Conservation (phyloP, 2,113 vertebrate species). For the Cephalopholis sonnerati region DNA sequence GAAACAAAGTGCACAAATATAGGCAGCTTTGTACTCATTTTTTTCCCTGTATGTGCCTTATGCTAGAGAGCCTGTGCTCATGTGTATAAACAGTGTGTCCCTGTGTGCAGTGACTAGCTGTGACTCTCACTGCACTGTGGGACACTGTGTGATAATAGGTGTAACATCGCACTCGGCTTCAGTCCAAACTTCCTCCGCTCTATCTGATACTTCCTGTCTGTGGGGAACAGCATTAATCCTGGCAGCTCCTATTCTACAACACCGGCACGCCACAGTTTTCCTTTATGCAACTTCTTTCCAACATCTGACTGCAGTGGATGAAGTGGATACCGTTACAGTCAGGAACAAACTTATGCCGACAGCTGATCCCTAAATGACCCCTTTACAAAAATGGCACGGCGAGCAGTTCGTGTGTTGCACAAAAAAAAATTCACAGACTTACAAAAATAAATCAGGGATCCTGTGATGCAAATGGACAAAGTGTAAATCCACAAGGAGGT, state of each 20-base stretch:
- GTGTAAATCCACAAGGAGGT: constrained; percentile 11
- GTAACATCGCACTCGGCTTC: constrained; percentile 56
- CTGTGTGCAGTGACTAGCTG: constrained; percentile 27
- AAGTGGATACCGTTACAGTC: background rate
- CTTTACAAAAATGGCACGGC: background rate
- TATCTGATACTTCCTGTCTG: constrained; percentile 27
- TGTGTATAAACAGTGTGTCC: constrained; percentile 7
- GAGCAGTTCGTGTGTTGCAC: background rate
- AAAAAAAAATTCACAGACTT: background rate
- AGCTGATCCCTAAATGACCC: background rate
- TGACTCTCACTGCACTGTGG: constrained; percentile 25
- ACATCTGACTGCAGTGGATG: constrained; percentile 2
- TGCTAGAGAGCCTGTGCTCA: constrained; percentile 15
- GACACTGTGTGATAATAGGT: constrained; percentile 63
- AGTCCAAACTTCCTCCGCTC: constrained; percentile 39
- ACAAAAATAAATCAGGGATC: background rate
- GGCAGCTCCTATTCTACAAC: constrained; percentile 5
- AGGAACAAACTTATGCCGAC: background rate
- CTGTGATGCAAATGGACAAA: background rate
- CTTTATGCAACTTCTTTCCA: constrained; percentile 3
- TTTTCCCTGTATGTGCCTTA: constrained; percentile 7
- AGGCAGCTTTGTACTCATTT: background rate
- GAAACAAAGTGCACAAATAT: background rate
- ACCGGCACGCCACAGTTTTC: background rate
- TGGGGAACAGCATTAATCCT: constrained; percentile 31